Percentiles rank a stretch among this genome's conserved stretches.
These are phyloP conservation scores for Aepyceros melampus DNA, from an alignment of 2,113 vertebrate species.

Conservation along the genomic window DNA sequence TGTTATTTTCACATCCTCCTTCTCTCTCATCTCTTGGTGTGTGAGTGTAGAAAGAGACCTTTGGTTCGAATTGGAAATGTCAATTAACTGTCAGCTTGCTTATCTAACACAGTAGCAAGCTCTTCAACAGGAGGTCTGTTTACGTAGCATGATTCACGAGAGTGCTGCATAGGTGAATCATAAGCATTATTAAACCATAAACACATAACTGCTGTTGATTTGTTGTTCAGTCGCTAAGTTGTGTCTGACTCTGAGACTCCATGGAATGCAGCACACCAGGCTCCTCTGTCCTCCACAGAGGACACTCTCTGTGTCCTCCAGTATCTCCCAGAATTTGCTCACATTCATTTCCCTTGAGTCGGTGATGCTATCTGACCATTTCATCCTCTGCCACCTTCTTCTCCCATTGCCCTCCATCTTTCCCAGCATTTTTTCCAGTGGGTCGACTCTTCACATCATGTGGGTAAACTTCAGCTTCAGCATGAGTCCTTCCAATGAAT, in stretches of 20 bases:
- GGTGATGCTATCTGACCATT: background rate
- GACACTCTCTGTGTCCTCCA: background rate
- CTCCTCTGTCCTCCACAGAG: background rate
- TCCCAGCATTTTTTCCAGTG: background rate
- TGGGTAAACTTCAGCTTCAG: background rate
- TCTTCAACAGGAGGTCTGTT: background rate
- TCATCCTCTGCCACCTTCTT: background rate
- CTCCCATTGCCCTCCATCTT: background rate
- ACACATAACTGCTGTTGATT: background rate
- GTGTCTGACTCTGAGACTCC: background rate
- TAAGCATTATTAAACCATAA: background rate
- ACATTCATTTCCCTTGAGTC: background rate
- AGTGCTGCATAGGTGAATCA: background rate
- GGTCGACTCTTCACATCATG: background rate
- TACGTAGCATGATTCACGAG: background rate
- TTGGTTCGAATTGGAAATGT: background rate
- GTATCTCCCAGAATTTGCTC: background rate
- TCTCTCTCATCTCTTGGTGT: background rate
- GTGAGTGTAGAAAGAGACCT: background rate
- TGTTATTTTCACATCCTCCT: background rate
- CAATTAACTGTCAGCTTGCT: background rate
- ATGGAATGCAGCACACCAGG: background rate
- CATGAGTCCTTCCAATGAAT: background rate
- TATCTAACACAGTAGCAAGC: background rate
- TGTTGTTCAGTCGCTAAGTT: background rate